Base-by-base conservation (phyloP, 2,797 vertebrate species). In the Tauraco hartlaubi region DNA sequence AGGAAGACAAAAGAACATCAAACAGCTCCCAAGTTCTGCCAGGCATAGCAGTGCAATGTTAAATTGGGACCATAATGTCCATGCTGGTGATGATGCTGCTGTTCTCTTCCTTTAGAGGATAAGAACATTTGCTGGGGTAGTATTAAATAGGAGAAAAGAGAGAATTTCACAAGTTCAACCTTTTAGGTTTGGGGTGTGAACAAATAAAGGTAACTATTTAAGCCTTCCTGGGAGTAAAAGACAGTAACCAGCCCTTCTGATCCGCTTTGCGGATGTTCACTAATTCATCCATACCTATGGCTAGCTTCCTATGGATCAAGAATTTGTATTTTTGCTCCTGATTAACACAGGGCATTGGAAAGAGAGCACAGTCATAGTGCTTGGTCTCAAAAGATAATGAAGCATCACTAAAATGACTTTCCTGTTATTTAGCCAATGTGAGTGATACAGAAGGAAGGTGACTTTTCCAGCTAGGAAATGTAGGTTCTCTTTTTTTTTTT, bases 1-100 rank as follows among this genome's bases (percentile, higher is more conserved):
- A 87, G 93, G 90, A 94, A 91, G 88, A 94, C 95, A 93, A 94
- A 88, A 94, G 88, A 94, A 51, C 69, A 86, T 81, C 74, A 92
- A 90, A 85, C 68, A 78, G 66, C 66, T 90, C 73, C 93, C 58
- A 88, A 0, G 43, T 96, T 91, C 81, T 96, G 52, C 78, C 84
- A 91, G 66, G 71, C 92, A 29, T 85, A 93, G 80, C 80, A 84
- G 35, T 28, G 41, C 51, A 82, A 44, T 1, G 2, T 92, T 51
- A 90, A 93, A 94, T 82, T 77, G 88, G 52, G 86, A 46, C 61
- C 72, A 64, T 91, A 92, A 83, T 51, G 75, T 71, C 81, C 5
- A 0, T 85, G 41, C 68, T 93, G 86, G 43, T 91, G 89, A 88
- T 91, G 90, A 87, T 80, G 44, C 31, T 0, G 19, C 77, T 68